Percentiles rank a stretch among this genome's conserved stretches.
These are phyloP conservation scores for Ibidorhyncha struthersii DNA, from an alignment of 2,113 vertebrate species.

Conservation along the genomic window DNA sequence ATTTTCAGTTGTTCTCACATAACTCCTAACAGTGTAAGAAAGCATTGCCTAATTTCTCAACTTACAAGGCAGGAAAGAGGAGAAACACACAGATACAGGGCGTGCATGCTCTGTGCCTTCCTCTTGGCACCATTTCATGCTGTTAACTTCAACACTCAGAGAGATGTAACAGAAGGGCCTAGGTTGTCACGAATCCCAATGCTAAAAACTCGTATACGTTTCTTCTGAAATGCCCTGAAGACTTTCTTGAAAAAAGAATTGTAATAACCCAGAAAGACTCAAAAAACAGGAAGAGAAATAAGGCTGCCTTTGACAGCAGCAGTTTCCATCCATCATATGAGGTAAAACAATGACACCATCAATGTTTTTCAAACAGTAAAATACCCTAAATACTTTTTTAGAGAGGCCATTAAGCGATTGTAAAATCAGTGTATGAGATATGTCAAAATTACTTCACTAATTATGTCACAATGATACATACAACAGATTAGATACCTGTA, in stretches of 20 bases:
- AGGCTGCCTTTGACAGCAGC: not conserved
- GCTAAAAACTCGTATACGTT: not conserved
- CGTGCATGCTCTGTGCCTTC: not conserved
- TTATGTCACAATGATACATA: not conserved
- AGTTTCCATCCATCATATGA: not conserved
- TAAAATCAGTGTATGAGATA: not conserved
- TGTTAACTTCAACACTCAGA: not conserved
- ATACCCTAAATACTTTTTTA: not conserved
- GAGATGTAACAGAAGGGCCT: not conserved
- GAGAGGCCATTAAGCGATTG: no score
- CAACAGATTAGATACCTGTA: not conserved
- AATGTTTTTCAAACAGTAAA: not conserved
- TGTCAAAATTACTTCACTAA: not conserved
- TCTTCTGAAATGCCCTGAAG: slow-evolving; percentile 11
- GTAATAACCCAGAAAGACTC: not conserved
- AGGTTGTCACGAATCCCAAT: not conserved
- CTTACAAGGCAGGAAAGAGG: not conserved
- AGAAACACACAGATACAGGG: not conserved
- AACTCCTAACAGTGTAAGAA: not conserved
- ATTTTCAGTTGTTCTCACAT: not conserved
- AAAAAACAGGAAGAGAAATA: not conserved
- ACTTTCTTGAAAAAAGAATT: not conserved
- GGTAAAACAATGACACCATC: not conserved
- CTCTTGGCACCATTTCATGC: not conserved
- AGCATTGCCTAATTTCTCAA: not conserved